Conservation (phyloP, 1,140 invertebrate species). For the Eurytemora carolleeae region DNA sequence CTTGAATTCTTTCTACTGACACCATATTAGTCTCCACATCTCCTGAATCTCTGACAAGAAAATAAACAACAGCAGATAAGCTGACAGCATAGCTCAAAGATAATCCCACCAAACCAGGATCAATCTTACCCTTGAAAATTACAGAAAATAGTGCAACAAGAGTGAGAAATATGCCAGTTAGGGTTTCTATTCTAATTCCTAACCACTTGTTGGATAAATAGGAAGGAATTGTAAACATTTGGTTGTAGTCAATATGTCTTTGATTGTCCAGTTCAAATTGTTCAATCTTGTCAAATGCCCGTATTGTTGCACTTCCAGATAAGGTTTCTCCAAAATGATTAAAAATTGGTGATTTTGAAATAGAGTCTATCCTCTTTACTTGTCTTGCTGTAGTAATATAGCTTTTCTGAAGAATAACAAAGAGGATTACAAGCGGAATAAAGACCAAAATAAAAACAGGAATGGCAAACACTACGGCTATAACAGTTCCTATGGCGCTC, state of each 20-base stretch:
- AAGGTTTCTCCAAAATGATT: conserved; percentile 32
- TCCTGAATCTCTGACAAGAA: conserved; percentile 38
- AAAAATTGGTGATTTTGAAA: conserved; percentile 31
- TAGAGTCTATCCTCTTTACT: conserved; percentile 32
- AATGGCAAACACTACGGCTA: conserved; percentile 33
- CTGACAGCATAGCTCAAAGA: conserved; percentile 74
- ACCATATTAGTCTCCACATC: conserved; percentile 44
- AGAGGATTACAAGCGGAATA: conserved; percentile 33
- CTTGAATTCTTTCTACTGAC: conserved; percentile 38
- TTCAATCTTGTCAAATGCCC: conserved; percentile 40
- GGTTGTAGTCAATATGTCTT: neutral
- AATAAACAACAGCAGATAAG: conserved; percentile 36
- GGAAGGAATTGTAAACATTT: neutral
- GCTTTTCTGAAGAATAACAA: conserved; percentile 27
- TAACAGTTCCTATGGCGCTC: conserved; percentile 30
- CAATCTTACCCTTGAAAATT: conserved; percentile 41
- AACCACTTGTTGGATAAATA: conserved; percentile 47
- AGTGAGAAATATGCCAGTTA: conserved; percentile 76
- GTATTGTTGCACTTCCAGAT: conserved; percentile 45
- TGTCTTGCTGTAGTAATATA: conserved; percentile 34
- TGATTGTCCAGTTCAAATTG: neutral
- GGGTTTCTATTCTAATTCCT: conserved; percentile 68
- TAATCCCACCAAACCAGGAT: conserved; percentile 65
- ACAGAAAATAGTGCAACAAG: conserved; percentile 73
- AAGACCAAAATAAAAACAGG: conserved; percentile 33